A percentile compares a stretch with the other conserved stretches of the same genome.
Evolutionary conservation across 2,797 vertebrate genomes (phyloP).

Genomic region (Cygnus olor): DNA sequence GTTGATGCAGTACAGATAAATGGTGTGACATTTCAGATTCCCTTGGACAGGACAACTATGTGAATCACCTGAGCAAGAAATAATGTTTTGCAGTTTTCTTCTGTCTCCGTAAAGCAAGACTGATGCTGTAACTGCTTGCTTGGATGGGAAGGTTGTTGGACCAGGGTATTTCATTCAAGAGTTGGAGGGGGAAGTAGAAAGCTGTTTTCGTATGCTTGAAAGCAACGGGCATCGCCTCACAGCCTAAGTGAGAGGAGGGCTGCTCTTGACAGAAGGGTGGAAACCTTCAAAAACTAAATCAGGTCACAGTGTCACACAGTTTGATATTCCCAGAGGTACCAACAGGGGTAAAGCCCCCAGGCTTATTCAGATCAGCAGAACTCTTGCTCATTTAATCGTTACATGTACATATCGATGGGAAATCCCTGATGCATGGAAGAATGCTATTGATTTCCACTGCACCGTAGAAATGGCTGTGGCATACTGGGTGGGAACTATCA

Average conservation of each 20-base stretch:
- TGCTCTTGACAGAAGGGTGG: neutral
- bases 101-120: neutral
- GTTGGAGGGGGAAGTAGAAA: neutral
- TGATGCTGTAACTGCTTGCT: neutral
- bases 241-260: neutral
- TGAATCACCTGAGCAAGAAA: neutral
- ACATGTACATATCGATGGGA: neutral
- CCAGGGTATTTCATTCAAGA: neutral
- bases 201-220: neutral
- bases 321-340: neutral
- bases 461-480: neutral
- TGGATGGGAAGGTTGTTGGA: neutral
- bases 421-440: neutral
- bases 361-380: neutral
- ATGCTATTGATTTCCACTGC: neutral
- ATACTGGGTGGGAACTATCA: fast-evolving
- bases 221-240: neutral
- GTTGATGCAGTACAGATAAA: neutral
- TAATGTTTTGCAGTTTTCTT: neutral
- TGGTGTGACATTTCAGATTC: neutral
- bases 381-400: neutral
- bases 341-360: neutral
- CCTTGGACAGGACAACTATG: neutral
- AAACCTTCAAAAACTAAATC: neutral
- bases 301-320: neutral